phyloP scores from a whole-genome alignment of 2,888 invertebrate species.

The Drosophila neutralis region DNA sequence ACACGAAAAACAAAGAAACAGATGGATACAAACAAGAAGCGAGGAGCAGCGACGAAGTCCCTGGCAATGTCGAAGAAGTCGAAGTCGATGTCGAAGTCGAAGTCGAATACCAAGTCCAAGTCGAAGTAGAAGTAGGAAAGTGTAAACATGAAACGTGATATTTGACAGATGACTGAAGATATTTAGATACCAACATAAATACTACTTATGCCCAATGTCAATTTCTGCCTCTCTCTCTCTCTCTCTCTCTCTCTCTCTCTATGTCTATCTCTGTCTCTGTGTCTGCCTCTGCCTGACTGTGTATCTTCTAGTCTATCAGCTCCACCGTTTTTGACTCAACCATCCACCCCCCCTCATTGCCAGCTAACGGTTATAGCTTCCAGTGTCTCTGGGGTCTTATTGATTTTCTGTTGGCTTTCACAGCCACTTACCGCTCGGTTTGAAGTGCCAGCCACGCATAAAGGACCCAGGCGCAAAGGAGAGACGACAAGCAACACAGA shows the following conservation, averaged over 20 bases:
- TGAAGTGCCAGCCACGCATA: conserved; percentile 57
- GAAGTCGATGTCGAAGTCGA: neutral
- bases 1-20: conserved; percentile 40
- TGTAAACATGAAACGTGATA: conserved; percentile 80
- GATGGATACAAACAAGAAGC: conserved; percentile 1
- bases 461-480: conserved; percentile 41
- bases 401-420: conserved; percentile 74
- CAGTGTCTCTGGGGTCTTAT: conserved; percentile 69
- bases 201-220: conserved; percentile 66
- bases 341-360: neutral
- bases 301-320: neutral
- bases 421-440: conserved; percentile 65
- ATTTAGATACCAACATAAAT: conserved; percentile 79
- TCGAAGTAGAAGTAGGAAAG: conserved; percentile 42
- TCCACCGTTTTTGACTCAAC: neutral
- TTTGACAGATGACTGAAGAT: conserved; percentile 79
- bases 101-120: conserved; percentile 13
- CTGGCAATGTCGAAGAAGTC: neutral
- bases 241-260: neutral
- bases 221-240: conserved; percentile 17
- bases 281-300: neutral
- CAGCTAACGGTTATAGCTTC: conserved; percentile 36
- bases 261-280: neutral
- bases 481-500: neutral
- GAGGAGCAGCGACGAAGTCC: neutral